Evolutionary conservation across 2,888 invertebrate species (phyloP).

Genomic region (Lottia scabra): DNA sequence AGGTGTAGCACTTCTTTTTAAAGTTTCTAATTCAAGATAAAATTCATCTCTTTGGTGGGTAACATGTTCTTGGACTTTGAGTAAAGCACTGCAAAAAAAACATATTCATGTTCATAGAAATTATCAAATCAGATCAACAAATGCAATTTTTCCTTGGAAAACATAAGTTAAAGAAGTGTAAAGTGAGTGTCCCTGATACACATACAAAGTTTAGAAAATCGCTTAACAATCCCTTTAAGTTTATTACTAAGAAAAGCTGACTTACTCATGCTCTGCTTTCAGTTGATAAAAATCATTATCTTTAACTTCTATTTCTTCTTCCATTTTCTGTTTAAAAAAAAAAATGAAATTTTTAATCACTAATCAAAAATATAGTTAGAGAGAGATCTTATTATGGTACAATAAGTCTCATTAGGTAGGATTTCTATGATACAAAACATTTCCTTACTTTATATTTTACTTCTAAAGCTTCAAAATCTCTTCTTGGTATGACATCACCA

Average conservation of each 20-base stretch:
- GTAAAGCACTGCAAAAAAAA: constrained; percentile 48
- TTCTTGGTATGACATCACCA: constrained; percentile 67
- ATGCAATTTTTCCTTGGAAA: too few species aligned
- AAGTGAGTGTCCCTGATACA: too few species aligned
- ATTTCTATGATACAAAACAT: too few species aligned
- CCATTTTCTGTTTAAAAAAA: constrained; percentile 44
- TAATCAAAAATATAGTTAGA: too few species aligned
- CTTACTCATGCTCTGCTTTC: constrained; percentile 66
- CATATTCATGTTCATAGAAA: too few species aligned
- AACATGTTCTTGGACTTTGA: constrained; percentile 63
- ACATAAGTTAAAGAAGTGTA: too few species aligned
- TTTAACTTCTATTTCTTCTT: constrained; percentile 44
- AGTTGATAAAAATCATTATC: constrained; percentile 57
- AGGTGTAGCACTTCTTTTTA: constrained; percentile 64
- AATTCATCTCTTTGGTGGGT: constrained; percentile 65
- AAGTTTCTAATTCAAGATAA: constrained; percentile 63
- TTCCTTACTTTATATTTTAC: constrained; percentile 51
- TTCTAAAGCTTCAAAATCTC: constrained; percentile 65
- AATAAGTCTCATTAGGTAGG: too few species aligned
- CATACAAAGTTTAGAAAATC: too few species aligned
- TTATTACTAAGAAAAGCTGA: background rate
- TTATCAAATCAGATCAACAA: too few species aligned
- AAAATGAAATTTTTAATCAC: background rate
- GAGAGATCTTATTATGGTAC: too few species aligned
- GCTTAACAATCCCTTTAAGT: too few species aligned